Base-by-base conservation (phyloP, 2,113 vertebrate species). In the Trochalopteron elliotii region DNA sequence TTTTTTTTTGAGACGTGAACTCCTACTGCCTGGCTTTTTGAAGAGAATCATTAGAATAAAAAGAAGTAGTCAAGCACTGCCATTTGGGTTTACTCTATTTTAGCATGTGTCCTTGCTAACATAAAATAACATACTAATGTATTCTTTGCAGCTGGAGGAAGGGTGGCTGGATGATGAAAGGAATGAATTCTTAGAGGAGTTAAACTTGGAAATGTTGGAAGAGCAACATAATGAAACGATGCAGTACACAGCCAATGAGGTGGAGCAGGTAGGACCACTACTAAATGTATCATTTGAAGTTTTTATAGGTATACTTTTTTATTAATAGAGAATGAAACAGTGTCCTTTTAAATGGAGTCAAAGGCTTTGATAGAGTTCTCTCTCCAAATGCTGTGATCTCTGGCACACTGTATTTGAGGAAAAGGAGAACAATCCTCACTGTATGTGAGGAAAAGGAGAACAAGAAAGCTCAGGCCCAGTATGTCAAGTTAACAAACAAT, bases 121-220 rank as follows among this genome's bases (percentile, higher is more conserved):
- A 67, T 95, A 95, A 96, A 97, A 79, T 93, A 96, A 98, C 88
- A 83, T 91, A 93, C 96, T 98, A 97, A 98, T 98, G 94, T 98
- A 95, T 98, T 98, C 94, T 96, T 97, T 98, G 89, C 97, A 99
- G 99, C 97, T 99, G 98, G 99, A 99, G 94, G 99, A 99, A 96
- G 98, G 98, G 92, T 99, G 99, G 99, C 97, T 99, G 96, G 99
- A 99, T 97, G 99, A 99, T 98, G 99, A 99, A 97, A 99, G 99
- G 96, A 99, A 98, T 72, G 99, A 99, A 97, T 99, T 99, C 98
- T 98, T 99, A 94, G 99, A 99, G 98, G 99, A 99, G 97, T 98
- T 99, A 97, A 99, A 99, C 97, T 98, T 99, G 98, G 99, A 99
- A 97, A 98, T 99, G 98, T 79, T 99, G 97, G 99, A 99, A 97